A percentile compares a stretch with the other conserved stretches of the same genome.
These are phyloP conservation scores for Unio delphinus DNA, from an alignment of 2,888 invertebrate species.

Conservation along the genomic window DNA sequence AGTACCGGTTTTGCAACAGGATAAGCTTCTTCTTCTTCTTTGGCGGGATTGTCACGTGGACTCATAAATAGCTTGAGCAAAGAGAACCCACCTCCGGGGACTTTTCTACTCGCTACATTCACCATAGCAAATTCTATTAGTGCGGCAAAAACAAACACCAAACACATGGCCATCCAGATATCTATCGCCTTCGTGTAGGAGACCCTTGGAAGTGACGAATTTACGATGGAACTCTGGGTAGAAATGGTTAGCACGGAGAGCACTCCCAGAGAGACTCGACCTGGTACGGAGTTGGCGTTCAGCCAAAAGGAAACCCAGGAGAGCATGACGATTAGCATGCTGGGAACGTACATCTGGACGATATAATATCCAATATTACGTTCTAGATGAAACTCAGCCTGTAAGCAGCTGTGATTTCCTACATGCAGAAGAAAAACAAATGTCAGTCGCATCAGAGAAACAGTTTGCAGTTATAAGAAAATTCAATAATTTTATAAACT, in stretches of 20 bases:
- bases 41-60: constrained; percentile 12
- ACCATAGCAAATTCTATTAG: constrained; percentile 97
- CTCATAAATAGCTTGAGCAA: constrained; percentile 46
- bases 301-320: constrained; percentile 67
- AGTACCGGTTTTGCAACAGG: no score
- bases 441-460: no score
- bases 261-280: constrained; percentile 60
- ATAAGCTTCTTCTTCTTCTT: no score
- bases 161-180: constrained; percentile 97
- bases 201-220: constrained; percentile 82
- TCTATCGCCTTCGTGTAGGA: constrained; percentile 98
- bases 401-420: constrained; percentile 99
- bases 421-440: constrained; percentile 39
- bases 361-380: constrained; percentile 99
- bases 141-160: constrained; percentile 98
- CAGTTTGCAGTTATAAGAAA: no score
- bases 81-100: constrained; percentile 76
- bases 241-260: constrained; percentile 64
- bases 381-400: constrained; percentile 95
- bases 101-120: constrained; percentile 95
- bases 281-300: constrained; percentile 62
- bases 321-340: constrained; percentile 73
- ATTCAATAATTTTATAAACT: no score
- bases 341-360: constrained; percentile 99
- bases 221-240: constrained; percentile 59